Evolutionary conservation across 2,797 vertebrate genomes (phyloP).

Genomic region (Sandelia bainsii): DNA sequence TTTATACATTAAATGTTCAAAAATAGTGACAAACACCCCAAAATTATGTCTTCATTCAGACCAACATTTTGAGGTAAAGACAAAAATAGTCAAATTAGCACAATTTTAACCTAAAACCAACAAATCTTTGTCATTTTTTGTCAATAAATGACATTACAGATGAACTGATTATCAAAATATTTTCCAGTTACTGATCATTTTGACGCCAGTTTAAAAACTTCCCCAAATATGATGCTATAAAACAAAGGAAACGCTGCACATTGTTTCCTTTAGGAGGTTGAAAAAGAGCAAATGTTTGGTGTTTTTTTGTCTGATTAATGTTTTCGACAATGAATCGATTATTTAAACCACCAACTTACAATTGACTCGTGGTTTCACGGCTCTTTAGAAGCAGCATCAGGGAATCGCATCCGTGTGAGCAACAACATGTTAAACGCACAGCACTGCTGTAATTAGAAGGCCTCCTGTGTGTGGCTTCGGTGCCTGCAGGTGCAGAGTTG

Average conservation of each 20-base stretch:
- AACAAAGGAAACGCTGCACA: background rate
- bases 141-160: background rate
- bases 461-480: constrained; percentile 11
- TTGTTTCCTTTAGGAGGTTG: background rate
- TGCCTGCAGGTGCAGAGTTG: constrained; percentile 38
- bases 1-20: too few relatives aligned
- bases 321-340: background rate
- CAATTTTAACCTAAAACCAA: background rate
- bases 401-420: constrained; percentile 10
- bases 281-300: background rate
- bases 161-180: background rate
- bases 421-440: constrained; percentile 23
- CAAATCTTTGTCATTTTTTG: background rate
- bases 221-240: background rate
- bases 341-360: background rate
- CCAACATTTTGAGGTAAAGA: too few relatives aligned
- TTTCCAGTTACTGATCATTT: background rate
- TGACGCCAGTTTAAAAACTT: background rate
- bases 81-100: background rate
- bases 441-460: constrained; percentile 49
- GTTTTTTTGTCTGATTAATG: background rate
- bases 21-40: too few relatives aligned
- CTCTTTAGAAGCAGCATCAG: constrained; percentile 30
- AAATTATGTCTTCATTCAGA: too few relatives aligned
- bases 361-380: background rate